Base-by-base conservation (phyloP, 1,140 invertebrate genomes). In the Archivesica marissinica region DNA sequence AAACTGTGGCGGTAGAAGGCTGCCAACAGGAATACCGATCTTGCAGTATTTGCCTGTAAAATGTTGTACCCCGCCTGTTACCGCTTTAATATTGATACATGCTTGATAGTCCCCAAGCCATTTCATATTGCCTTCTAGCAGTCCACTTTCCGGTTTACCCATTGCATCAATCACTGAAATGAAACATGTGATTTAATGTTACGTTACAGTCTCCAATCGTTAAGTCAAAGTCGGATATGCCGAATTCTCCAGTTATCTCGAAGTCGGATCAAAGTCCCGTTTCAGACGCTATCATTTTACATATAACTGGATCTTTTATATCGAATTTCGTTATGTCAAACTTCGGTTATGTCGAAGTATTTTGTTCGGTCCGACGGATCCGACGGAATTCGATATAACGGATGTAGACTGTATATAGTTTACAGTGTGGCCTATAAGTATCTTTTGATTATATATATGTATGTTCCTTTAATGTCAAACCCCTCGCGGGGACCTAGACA, bases 31-130 rank as follows among this genome's bases (percentile, higher is more conserved):
- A 20, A 59, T 25, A 4, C 25, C 25, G 25, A 28, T 59, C 25
- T 59, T 59, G 23, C 54, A 59, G 25, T 59, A 59, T 59, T 59
- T 59, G 20, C 52, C 25, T 11, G 33, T 61, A 61, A 78, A 64
- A 35, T 7, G 52, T 35, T 56, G 25, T 2, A 30, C 11, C 2
- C 75, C 39, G 23, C 64, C 38, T 28, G 41, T 30, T 11, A 61
- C 52, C 13, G 75, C 54, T n/a, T 38, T 35, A 4, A 23, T 56
- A 11, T 70, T 15, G 20, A 81, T 38, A 38, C 79, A 82, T 33
- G 72, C 79, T 15, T 82, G 64, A 61, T 44, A 74, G 20, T 38
- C 20, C 23, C 79, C 79, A 11, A 23, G 38, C 79, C 79, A 82
- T 23, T 44, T 41, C 0, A 74, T 11, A 64, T 82, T 74, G 13